These are phyloP conservation scores for Amiota minor DNA, from an alignment of 2,888 invertebrate genomes.

Conservation along the genomic window DNA sequence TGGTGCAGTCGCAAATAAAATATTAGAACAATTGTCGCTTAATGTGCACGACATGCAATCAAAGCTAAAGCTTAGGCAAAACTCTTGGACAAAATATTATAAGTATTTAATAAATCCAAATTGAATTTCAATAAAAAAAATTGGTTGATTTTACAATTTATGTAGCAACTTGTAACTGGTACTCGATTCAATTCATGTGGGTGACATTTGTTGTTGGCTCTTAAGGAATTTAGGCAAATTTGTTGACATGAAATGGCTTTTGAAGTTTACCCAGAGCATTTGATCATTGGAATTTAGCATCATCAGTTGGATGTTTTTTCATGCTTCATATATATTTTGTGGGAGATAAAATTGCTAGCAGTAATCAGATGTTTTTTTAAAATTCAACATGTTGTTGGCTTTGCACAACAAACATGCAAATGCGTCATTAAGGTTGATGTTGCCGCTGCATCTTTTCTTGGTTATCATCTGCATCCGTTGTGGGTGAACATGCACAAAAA, in stretches of 20 bases:
- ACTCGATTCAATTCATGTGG: too few relatives aligned
- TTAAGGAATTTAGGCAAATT: slow-evolving; percentile 45
- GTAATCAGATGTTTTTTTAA: too few relatives aligned
- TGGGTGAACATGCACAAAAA: slow-evolving; percentile 44
- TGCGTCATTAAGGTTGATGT: slow-evolving; percentile 67
- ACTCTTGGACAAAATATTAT: background rate
- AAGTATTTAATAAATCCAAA: too few relatives aligned
- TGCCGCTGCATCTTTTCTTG: background rate
- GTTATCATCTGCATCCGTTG: slow-evolving; percentile 30
- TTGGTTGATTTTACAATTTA: too few relatives aligned
- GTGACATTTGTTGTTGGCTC: too few relatives aligned
- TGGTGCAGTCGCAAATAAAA: slow-evolving; percentile 19
- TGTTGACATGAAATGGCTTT: slow-evolving; percentile 32
- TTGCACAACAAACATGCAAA: slow-evolving; percentile 56
- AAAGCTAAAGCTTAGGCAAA: slow-evolving; percentile 28
- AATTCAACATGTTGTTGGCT: too few relatives aligned
- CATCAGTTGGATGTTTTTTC: too few relatives aligned
- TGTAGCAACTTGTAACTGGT: too few relatives aligned
- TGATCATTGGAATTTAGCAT: slow-evolving; percentile 19
- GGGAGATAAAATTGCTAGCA: too few relatives aligned
- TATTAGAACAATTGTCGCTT: slow-evolving; percentile 29
- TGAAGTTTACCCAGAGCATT: slow-evolving; percentile 8
- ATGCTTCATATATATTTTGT: too few relatives aligned
- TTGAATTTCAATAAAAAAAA: too few relatives aligned
- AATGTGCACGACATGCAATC: slow-evolving; percentile 43